A percentile compares a stretch with the other conserved stretches of the same genome.
Conservation (phyloP, 2,113 vertebrate species). For the Bos indicus region DNA sequence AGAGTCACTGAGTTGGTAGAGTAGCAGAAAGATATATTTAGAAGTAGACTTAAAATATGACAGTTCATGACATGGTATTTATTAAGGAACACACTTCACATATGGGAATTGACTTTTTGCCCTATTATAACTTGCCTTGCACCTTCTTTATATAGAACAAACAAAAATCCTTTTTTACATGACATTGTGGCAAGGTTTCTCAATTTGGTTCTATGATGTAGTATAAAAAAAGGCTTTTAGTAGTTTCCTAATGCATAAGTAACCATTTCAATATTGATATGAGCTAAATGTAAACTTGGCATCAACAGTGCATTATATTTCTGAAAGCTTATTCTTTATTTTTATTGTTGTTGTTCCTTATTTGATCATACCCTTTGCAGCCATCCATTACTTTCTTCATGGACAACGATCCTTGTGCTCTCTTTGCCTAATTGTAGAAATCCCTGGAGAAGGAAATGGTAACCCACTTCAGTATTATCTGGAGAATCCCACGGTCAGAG, state of each 20-base stretch:
- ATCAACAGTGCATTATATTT: background rate
- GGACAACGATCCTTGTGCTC: background rate
- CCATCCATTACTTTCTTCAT: background rate
- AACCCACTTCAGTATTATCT: background rate
- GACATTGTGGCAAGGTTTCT: conserved; percentile 3
- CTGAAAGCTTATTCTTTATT: background rate
- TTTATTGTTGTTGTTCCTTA: background rate
- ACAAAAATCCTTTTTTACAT: conserved; percentile 36
- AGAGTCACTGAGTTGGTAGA: conserved; percentile 24
- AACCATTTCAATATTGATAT: background rate
- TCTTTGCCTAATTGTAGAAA: background rate
- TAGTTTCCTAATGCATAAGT: background rate
- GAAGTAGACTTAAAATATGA: conserved; percentile 54
- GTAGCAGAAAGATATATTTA: conserved; percentile 55
- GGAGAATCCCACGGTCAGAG: background rate
- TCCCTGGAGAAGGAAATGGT: background rate
- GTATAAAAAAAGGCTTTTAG: background rate
- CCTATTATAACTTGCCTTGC: conserved; percentile 29
- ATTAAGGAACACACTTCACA: conserved; percentile 50
- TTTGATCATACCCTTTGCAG: background rate
- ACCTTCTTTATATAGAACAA: conserved; percentile 51
- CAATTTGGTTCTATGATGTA: background rate
- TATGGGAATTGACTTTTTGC: conserved; percentile 50
- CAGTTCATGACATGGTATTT: conserved; percentile 62
- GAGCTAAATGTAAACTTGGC: background rate